These are phyloP conservation scores for Drosophila serrata DNA, from an alignment of 1,140 invertebrate genomes.

Conservation along the genomic window DNA sequence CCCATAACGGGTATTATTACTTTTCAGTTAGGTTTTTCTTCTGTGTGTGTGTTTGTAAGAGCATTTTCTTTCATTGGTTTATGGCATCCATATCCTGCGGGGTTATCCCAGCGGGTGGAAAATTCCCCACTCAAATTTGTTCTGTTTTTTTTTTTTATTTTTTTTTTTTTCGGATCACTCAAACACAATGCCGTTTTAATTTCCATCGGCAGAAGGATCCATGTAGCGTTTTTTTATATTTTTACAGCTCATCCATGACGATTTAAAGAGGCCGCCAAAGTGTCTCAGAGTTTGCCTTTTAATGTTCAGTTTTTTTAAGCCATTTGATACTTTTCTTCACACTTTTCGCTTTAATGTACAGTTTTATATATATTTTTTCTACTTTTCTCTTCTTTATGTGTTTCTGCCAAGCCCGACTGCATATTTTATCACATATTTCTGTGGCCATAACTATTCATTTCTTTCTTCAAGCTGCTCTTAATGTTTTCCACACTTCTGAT, in stretches of 20 bases:
- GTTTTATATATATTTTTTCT: conserved; percentile 37
- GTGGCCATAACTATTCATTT: conserved; percentile 40
- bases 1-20: conserved; percentile 40
- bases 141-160: too few relatives aligned
- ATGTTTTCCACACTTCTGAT: conserved; percentile 80
- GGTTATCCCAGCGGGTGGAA: conserved; percentile 41
- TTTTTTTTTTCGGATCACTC: conserved; percentile 17
- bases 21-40: conserved; percentile 35
- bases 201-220: conserved; percentile 57
- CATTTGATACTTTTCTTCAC: conserved; percentile 81
- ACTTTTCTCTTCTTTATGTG: conserved; percentile 38
- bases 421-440: conserved; percentile 59
- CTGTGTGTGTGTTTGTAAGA: background rate
- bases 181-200: conserved; percentile 67
- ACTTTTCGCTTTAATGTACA: conserved; percentile 55
- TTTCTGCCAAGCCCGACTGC: conserved; percentile 51
- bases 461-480: conserved; percentile 55
- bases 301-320: conserved; percentile 37
- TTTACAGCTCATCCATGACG: conserved; percentile 72
- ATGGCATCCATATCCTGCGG: conserved; percentile 30
- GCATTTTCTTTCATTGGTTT: conserved; percentile 34
- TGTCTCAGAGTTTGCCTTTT: conserved; percentile 22
- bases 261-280: conserved; percentile 46
- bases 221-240: conserved; percentile 79
- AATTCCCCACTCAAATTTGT: conserved; percentile 18